phyloP scores from a whole-genome alignment of 2,888 invertebrate species.

The Deroplatys truncata region DNA sequence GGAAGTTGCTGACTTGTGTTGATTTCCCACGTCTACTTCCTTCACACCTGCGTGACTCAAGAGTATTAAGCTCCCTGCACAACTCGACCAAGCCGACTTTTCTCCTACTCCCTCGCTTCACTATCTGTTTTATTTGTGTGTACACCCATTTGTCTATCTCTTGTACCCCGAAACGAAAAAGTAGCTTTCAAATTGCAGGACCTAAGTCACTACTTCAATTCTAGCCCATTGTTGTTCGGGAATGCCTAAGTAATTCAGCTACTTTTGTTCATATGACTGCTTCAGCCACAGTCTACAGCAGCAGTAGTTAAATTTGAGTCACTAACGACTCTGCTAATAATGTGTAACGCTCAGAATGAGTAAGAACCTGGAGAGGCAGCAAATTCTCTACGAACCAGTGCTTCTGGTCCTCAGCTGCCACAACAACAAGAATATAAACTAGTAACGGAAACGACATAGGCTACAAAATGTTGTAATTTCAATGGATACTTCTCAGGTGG shows the following conservation, averaged over 20 bases:
- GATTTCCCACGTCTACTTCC: conserved; percentile 28
- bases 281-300: neutral
- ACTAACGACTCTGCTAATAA: too few relatives aligned
- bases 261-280: neutral
- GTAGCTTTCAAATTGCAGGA: neutral
- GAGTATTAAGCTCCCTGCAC: conserved; percentile 24
- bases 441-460: too few relatives aligned
- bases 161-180: neutral
- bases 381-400: too few relatives aligned
- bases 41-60: conserved; percentile 28
- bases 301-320: too few relatives aligned
- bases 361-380: too few relatives aligned
- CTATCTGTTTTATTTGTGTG: neutral
- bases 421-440: too few relatives aligned
- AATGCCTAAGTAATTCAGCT: neutral
- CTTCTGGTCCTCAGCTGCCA: too few relatives aligned
- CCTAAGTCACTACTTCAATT: neutral
- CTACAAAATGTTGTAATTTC: too few relatives aligned
- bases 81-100: neutral
- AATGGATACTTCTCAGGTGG: too few relatives aligned
- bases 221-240: neutral
- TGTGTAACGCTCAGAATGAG: too few relatives aligned
- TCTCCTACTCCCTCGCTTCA: neutral
- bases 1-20: conserved; percentile 17
- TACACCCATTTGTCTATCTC: neutral